These are phyloP conservation scores for Microvelia longipes DNA, from an alignment of 1,140 invertebrate species.

Conservation along the genomic window DNA sequence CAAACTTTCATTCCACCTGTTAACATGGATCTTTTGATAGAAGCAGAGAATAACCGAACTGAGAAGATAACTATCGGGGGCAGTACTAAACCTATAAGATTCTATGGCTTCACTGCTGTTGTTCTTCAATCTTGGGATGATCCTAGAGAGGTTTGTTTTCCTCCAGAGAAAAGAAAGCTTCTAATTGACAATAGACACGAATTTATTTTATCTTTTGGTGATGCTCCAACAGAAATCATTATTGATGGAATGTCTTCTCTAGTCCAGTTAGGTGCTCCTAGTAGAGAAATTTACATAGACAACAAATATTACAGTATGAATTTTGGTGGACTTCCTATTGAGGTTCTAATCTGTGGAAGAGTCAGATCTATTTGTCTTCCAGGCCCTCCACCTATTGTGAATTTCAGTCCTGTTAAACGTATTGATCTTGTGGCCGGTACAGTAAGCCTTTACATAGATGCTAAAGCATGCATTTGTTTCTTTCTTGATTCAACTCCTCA, in stretches of 20 bases:
- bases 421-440: conserved; percentile 65
- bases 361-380: conserved; percentile 59
- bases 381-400: conserved; percentile 73
- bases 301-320: conserved; percentile 71
- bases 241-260: conserved; percentile 44
- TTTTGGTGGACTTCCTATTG: conserved; percentile 76
- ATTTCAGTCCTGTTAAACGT: conserved; percentile 50
- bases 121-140: conserved; percentile 70
- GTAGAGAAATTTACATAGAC: conserved; percentile 79
- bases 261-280: conserved; percentile 79
- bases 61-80: conserved; percentile 75
- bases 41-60: conserved; percentile 46
- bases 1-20: conserved; percentile 34
- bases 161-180: conserved; percentile 46
- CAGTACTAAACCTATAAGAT: conserved; percentile 62
- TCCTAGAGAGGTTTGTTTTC: conserved; percentile 68
- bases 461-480: conserved; percentile 55
- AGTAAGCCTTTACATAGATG: conserved; percentile 68
- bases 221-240: conserved; percentile 39
- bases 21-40: conserved; percentile 40
- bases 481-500: conserved; percentile 77
- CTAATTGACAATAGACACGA: conserved; percentile 58
- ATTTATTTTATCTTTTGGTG: conserved; percentile 47
- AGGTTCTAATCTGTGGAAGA: conserved; percentile 65
- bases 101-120: conserved; percentile 68